Evolutionary conservation across 2,888 invertebrate genomes (phyloP).

Genomic region (Fissipunctia ypsillon): DNA sequence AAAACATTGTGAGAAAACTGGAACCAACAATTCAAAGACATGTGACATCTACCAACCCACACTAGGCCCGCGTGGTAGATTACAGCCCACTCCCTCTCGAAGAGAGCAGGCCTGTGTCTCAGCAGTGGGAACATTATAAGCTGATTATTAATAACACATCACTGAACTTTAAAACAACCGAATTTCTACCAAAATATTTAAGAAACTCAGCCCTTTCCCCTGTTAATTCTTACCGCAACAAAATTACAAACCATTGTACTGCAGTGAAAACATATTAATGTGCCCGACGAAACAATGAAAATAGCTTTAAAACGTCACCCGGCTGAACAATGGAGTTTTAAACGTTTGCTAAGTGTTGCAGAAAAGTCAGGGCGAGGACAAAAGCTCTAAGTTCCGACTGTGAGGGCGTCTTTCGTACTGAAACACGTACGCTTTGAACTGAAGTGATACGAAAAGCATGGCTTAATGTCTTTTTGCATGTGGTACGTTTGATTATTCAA

Average conservation of each 20-base stretch:
- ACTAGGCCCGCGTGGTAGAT: no score
- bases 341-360: conserved; percentile 84
- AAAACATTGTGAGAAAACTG: no score
- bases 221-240: conserved; percentile 44
- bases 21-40: no score
- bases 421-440: conserved; percentile 66
- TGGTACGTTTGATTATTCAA: conserved; percentile 57
- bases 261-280: conserved; percentile 70
- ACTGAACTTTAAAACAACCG: neutral
- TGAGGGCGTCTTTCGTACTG: conserved; percentile 69
- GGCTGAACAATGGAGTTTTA: conserved; percentile 81
- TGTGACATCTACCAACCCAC: no score
- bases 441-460: conserved; percentile 55
- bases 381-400: conserved; percentile 77
- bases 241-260: conserved; percentile 54
- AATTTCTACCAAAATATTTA: conserved; percentile 11
- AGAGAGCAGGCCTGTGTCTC: no score
- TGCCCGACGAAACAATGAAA: conserved; percentile 74
- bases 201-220: conserved; percentile 9
- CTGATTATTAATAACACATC: no score
- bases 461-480: conserved; percentile 53
- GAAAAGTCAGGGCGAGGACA: conserved; percentile 82
- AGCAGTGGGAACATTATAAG: no score
- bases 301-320: conserved; percentile 78
- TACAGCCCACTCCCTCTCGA: no score